Percentiles rank a stretch among this genome's conserved stretches.
Evolutionary conservation across 2,797 vertebrate species (phyloP).

Genomic region (Cetoscarus ocellatus): DNA sequence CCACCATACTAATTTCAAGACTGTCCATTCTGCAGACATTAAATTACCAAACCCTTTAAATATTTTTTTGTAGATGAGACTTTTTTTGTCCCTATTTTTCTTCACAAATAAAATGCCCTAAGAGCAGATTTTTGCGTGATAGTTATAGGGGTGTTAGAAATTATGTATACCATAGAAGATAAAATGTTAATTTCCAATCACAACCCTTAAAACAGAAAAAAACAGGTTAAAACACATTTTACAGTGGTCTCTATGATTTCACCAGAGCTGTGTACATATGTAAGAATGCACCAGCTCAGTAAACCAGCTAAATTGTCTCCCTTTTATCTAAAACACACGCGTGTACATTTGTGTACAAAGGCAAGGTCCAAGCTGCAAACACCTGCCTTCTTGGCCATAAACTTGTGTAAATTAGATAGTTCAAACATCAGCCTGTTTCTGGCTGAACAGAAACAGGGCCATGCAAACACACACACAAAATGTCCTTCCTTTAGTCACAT

Average conservation of each 20-base stretch:
- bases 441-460: constrained; percentile 73
- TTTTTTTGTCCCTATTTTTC: no score
- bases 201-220: neutral
- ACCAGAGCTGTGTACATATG: constrained; percentile 11
- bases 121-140: no score
- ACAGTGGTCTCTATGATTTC: neutral
- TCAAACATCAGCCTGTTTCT: constrained; percentile 88
- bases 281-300: constrained; percentile 48
- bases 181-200: no score
- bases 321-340: constrained; percentile 62
- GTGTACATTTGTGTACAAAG: constrained; percentile 73
- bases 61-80: no score
- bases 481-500: constrained; percentile 25
- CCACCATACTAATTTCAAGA: no score
- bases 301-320: constrained; percentile 25
- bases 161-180: no score
- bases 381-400: constrained; percentile 87
- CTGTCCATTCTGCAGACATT: no score
- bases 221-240: neutral
- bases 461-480: constrained; percentile 80
- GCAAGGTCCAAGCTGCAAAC: constrained; percentile 83
- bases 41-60: no score
- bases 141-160: no score
- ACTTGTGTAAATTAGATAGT: constrained; percentile 88
- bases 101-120: no score